Base-by-base conservation (phyloP, 2,113 vertebrate genomes). In the Ochotona princeps region DNA sequence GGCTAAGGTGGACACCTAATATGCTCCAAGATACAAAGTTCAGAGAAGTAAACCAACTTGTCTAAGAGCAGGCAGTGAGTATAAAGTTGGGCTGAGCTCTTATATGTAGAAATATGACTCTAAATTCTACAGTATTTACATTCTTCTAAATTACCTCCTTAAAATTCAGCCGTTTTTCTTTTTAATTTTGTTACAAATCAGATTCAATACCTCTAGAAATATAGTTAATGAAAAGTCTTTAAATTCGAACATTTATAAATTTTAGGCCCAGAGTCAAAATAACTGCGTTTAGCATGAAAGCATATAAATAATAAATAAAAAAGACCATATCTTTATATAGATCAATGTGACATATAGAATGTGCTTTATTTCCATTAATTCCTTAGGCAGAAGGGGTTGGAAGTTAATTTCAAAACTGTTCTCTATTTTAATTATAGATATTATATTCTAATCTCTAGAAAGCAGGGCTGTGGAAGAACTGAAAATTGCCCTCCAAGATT, bases 241-340 rank as follows among this genome's bases (percentile, higher is more conserved):
- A 90, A 70, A 38, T 26, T 26, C n/a, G 38, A 82, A 85, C 23
- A 57, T 44, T 82, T 91, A 73, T 90, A 88, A 85, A 63, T 28
- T 84, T 87, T 57, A 67, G 38, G 15, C 15, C 17, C 5, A 74
- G 78, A 83, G n/a, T 21, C 26, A 35, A 51, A 30, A 0, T 18
- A 32, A 73, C 61, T 88, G 12, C n/a, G 49, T 51, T 76, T 87
- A 28, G 38, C 57, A 28, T 74, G 49, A 72, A 86, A 47, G 18
- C n/a, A 28, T 35, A n/a, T 69, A 70, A 90, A 70, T 8, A 78
- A 18, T 74, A 73, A 47, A 30, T 49, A 75, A 75, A 92, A 66
- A 61, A 87, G 25, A 63, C 49, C 57, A 12, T 13, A 8, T 1
- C 57, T 92, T 79, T 35, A 63, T 35, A 63, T 32, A 86, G 60